Conservation (phyloP, 1,140 invertebrate genomes). For the Bombus waltoni region DNA sequence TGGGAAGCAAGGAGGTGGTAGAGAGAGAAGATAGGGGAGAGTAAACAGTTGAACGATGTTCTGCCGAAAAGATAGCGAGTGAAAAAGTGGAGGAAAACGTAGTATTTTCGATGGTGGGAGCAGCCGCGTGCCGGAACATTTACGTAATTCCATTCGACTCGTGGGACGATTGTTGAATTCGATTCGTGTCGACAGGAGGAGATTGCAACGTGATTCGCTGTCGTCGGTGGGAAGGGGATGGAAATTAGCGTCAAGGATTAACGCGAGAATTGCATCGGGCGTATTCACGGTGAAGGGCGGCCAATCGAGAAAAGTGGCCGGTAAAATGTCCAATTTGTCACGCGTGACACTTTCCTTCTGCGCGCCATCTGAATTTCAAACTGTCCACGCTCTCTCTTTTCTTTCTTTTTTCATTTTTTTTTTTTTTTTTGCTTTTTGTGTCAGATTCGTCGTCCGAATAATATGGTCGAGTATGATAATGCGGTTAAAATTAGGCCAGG, state of each 20-base stretch:
- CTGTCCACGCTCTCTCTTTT: neutral
- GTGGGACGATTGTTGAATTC: slow-evolving; percentile 31
- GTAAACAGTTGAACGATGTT: no score
- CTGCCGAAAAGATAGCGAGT: slow-evolving; percentile 24
- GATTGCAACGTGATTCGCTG: slow-evolving; percentile 21
- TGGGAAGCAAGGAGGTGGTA: neutral
- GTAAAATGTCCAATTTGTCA: slow-evolving; percentile 43
- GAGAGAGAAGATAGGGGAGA: neutral
- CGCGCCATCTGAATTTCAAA: slow-evolving; percentile 11
- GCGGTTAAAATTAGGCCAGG: no score
- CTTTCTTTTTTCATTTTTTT: no score
- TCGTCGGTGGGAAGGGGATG: neutral
- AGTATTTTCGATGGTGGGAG: slow-evolving; percentile 1
- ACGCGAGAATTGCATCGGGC: slow-evolving; percentile 19
- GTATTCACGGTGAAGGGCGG: neutral
- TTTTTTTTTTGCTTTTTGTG: neutral
- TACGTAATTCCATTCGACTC: slow-evolving; percentile 37
- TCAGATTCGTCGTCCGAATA: no score
- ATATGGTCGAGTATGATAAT: no score
- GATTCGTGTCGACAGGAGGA: slow-evolving; percentile 6
- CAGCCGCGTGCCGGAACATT: slow-evolving; percentile 35
- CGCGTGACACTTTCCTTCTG: neutral
- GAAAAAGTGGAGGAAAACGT: neutral
- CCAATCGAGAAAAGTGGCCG: slow-evolving; percentile 35
- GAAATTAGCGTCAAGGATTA: slow-evolving; percentile 50